Conservation (phyloP, 1,140 invertebrate genomes). For the Sitobion miscanthi region DNA sequence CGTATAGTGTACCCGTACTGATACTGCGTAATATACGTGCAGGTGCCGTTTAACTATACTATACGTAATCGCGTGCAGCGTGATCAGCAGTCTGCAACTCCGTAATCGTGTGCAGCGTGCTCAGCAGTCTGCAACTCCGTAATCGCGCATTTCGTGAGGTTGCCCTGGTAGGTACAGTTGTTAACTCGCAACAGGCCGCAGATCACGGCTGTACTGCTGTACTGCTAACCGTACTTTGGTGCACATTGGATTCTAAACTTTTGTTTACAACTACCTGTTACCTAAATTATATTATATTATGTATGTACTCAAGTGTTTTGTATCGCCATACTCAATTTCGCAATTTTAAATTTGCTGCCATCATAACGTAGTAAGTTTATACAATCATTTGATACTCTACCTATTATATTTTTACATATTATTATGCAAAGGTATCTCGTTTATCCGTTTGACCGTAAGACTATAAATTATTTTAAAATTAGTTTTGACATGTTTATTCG, state of each 20-base stretch:
- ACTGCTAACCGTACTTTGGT: neutral
- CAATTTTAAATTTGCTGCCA: neutral
- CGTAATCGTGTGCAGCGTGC: neutral
- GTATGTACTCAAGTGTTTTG: neutral
- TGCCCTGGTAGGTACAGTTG: neutral
- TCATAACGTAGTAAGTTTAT: neutral
- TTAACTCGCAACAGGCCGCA: neutral
- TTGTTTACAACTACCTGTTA: neutral
- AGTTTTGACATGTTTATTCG: no score
- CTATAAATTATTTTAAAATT: neutral
- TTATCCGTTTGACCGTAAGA: neutral
- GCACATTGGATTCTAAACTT: neutral
- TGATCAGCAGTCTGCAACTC: neutral
- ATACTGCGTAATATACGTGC: neutral
- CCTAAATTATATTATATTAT: neutral
- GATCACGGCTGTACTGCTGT: no score
- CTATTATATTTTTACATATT: neutral
- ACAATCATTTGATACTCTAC: neutral
- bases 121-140: neutral
- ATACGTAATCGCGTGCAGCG: neutral
- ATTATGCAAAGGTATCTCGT: no score
- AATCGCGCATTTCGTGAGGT: neutral
- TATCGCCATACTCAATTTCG: neutral
- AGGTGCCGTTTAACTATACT: neutral
- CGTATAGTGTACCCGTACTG: neutral